Conservation (phyloP, 1,140 invertebrate genomes). For the Zaprionus nigranus region DNA sequence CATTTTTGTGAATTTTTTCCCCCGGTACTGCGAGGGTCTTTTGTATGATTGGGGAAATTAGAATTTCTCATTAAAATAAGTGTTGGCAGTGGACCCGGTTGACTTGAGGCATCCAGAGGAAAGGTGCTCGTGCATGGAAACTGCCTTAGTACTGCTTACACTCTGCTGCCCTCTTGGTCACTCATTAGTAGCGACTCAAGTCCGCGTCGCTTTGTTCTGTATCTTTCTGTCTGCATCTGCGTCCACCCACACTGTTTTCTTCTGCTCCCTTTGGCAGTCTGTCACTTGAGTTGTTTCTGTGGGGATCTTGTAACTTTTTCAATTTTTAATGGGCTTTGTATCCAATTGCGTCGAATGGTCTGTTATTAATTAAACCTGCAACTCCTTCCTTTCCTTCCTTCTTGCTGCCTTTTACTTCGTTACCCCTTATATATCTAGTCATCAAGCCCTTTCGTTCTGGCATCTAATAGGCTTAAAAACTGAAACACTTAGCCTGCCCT, state of each 20-base stretch:
- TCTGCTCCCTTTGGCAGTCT: conserved; percentile 30
- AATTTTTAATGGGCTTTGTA: conserved; percentile 69
- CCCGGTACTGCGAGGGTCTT: conserved; percentile 33
- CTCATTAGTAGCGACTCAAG: conserved; percentile 76
- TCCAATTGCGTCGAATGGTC: conserved; percentile 49
- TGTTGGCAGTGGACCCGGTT: conserved; percentile 71
- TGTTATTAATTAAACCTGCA: conserved; percentile 70
- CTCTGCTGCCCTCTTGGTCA: conserved; percentile 43
- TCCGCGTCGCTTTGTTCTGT: conserved; percentile 1
- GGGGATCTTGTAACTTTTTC: conserved; percentile 24
- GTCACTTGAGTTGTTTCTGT: conserved; percentile 43
- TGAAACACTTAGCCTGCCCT: conserved; percentile 47
- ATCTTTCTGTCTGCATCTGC: conserved; percentile 14
- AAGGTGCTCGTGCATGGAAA: conserved; percentile 76
- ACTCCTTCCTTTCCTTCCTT: conserved; percentile 32
- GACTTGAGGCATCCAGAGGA: conserved; percentile 65
- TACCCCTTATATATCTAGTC: conserved; percentile 12
- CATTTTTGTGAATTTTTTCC: conserved; percentile 66
- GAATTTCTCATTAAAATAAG: conserved; percentile 84
- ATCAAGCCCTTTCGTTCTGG: neutral
- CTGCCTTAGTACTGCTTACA: conserved; percentile 51
- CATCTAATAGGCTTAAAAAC: conserved; percentile 69
- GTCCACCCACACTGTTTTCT: conserved; percentile 10
- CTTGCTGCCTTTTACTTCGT: neutral
- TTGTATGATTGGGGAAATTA: conserved; percentile 81